A percentile compares a stretch with the other conserved stretches of the same genome.
phyloP scores from a whole-genome alignment of 2,113 vertebrate genomes.

The Abramis brama region DNA sequence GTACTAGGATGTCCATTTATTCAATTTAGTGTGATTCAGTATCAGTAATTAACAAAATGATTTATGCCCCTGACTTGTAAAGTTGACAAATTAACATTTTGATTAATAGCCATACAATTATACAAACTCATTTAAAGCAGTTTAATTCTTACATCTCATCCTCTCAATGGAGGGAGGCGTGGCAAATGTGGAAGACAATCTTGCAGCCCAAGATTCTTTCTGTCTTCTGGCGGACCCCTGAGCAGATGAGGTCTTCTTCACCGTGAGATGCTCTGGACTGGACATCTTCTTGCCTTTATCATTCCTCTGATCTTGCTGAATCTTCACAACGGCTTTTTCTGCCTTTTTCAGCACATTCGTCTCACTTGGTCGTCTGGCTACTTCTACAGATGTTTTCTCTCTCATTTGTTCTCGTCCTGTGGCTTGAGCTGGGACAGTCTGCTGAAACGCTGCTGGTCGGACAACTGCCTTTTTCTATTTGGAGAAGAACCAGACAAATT shows the following conservation, averaged over 20 bases:
- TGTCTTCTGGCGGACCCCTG: slow-evolving; percentile 16
- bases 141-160: slow-evolving; percentile 83
- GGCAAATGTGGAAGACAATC: slow-evolving; percentile 50
- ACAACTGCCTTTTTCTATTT: slow-evolving; percentile 38
- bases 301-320: slow-evolving; percentile 23
- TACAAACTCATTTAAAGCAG: slow-evolving; percentile 25
- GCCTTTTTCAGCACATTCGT: slow-evolving; percentile 17
- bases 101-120: not conserved
- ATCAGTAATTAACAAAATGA: not conserved
- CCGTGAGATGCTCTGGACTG: slow-evolving; percentile 34
- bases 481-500: not conserved
- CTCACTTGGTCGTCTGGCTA: not conserved
- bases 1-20: not conserved
- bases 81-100: not conserved
- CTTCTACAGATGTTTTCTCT: slow-evolving; percentile 11
- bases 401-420: slow-evolving; percentile 2
- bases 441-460: not conserved
- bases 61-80: not conserved
- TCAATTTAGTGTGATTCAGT: not conserved
- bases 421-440: not conserved
- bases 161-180: slow-evolving; percentile 74
- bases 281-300: slow-evolving; percentile 29
- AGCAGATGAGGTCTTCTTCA: slow-evolving; percentile 32
- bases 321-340: not conserved
- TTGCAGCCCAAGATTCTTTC: slow-evolving; percentile 57